A percentile compares a stretch with the other conserved stretches of the same genome.
Evolutionary conservation across 2,888 invertebrate species (phyloP).

Genomic region (Sclerodermus sp.): DNA sequence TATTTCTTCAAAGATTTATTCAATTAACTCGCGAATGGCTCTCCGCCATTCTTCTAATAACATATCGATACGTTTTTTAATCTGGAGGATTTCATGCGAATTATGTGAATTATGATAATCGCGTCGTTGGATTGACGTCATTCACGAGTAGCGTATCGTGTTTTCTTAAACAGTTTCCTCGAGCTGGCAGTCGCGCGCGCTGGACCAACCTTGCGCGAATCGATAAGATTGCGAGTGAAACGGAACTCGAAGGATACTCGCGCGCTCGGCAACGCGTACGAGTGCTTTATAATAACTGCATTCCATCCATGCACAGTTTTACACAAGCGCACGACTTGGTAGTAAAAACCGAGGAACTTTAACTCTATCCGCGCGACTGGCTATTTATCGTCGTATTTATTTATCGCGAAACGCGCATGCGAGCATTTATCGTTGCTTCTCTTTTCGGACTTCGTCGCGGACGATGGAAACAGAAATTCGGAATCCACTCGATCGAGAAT

Average conservation of each 20-base stretch:
- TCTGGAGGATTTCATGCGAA: too few species aligned
- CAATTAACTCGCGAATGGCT: too few species aligned
- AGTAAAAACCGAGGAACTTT: not conserved
- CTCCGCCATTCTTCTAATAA: too few species aligned
- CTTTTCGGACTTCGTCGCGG: too few species aligned
- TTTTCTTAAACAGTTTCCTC: not conserved
- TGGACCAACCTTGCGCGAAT: not conserved
- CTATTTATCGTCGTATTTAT: conserved; percentile 1
- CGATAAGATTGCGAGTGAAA: conserved; percentile 28
- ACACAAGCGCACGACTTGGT: not conserved
- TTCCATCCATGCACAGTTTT: conserved; percentile 7
- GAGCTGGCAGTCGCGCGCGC: not conserved
- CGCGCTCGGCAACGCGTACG: not conserved
- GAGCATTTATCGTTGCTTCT: too few species aligned
- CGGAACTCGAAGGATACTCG: conserved; percentile 24
- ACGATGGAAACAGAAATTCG: too few species aligned
- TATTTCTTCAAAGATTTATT: too few species aligned
- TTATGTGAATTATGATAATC: too few species aligned
- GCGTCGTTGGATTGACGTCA: not conserved
- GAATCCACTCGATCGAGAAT: too few species aligned
- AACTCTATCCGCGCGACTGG: not conserved
- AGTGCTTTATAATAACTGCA: conserved; percentile 25
- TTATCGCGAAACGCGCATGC: too few species aligned
- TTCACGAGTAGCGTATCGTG: too few species aligned
- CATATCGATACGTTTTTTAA: too few species aligned